These are phyloP conservation scores for Copsychus sechellarum DNA, from an alignment of 2,113 vertebrate species.

Conservation along the genomic window DNA sequence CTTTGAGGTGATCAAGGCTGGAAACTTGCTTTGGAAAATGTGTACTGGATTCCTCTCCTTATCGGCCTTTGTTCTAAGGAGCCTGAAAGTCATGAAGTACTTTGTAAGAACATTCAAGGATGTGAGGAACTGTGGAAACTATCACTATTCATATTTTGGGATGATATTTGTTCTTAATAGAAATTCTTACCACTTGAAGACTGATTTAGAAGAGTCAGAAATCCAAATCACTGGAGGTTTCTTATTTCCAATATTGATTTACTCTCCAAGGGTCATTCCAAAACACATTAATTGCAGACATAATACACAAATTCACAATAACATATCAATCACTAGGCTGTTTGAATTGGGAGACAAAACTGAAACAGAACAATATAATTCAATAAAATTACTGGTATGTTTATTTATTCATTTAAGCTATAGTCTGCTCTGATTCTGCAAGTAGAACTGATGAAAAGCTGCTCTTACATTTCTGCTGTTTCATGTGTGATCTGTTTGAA, in stretches of 20 bases:
- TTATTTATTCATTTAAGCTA: constrained; percentile 63
- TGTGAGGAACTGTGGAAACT: not conserved
- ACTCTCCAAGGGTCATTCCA: constrained; percentile 50
- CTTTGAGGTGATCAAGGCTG: not conserved
- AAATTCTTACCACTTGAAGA: constrained; percentile 38
- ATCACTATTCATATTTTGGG: not conserved
- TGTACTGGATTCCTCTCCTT: not conserved
- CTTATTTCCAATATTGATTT: constrained; percentile 59
- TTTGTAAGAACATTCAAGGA: not conserved
- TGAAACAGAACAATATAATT: constrained; percentile 64
- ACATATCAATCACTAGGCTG: constrained; percentile 40
- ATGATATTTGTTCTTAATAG: constrained; percentile 14
- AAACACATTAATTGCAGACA: constrained; percentile 58
- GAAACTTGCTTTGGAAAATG: not conserved
- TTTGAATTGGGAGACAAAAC: constrained; percentile 51
- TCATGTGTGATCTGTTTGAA: constrained; percentile 45
- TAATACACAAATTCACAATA: constrained; percentile 48
- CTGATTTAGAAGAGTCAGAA: constrained; percentile 43
- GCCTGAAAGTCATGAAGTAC: not conserved
- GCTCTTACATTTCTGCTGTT: constrained; percentile 39
- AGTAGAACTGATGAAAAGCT: constrained; percentile 54
- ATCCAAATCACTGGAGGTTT: constrained; percentile 25
- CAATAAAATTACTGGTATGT: constrained; percentile 58
- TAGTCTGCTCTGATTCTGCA: constrained; percentile 38
- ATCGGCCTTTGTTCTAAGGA: not conserved